phyloP scores from a whole-genome alignment of 2,797 vertebrate genomes.

The Sebastes nivosus region DNA sequence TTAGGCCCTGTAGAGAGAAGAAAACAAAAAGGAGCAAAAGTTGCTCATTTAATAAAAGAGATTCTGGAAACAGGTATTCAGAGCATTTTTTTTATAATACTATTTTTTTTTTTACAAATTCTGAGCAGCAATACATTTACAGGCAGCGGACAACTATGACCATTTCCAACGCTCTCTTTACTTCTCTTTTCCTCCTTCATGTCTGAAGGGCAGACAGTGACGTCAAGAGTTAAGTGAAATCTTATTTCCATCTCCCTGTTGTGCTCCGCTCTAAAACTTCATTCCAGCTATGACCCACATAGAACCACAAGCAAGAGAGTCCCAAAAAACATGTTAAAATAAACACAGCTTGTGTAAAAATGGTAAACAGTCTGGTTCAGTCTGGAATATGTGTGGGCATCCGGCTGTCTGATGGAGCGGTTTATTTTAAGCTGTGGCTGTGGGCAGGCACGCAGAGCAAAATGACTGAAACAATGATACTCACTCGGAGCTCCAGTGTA shows the following conservation, averaged over 20 bases:
- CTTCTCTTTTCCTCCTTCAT: conserved; percentile 72
- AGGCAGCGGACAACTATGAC: conserved; percentile 25
- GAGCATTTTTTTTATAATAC: conserved; percentile 21
- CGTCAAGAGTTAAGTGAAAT: conserved; percentile 72
- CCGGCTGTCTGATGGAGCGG: conserved; percentile 72
- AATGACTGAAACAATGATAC: conserved; percentile 77
- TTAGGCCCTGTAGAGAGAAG: conserved; percentile 91
- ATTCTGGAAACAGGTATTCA: conserved; percentile 61
- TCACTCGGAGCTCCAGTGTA: conserved; percentile 93
- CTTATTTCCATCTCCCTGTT: conserved; percentile 75
- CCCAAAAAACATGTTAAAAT: conserved; percentile 79
- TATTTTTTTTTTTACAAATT: background rate
- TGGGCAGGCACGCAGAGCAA: conserved; percentile 70
- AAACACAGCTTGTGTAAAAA: conserved; percentile 73
- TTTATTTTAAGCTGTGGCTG: conserved; percentile 75
- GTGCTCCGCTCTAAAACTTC: conserved; percentile 69
- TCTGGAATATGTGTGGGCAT: conserved; percentile 75
- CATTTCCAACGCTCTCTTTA: conserved; percentile 62
- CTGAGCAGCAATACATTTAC: conserved; percentile 28
- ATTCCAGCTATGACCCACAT: conserved; percentile 76
- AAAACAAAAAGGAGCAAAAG: conserved; percentile 93
- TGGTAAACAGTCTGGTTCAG: conserved; percentile 72
- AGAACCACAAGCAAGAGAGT: conserved; percentile 73
- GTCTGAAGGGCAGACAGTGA: conserved; percentile 74
- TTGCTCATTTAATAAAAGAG: conserved; percentile 89